These are phyloP conservation scores for Chloroclystis v-ata DNA, from an alignment of 2,888 invertebrate species.

Conservation along the genomic window DNA sequence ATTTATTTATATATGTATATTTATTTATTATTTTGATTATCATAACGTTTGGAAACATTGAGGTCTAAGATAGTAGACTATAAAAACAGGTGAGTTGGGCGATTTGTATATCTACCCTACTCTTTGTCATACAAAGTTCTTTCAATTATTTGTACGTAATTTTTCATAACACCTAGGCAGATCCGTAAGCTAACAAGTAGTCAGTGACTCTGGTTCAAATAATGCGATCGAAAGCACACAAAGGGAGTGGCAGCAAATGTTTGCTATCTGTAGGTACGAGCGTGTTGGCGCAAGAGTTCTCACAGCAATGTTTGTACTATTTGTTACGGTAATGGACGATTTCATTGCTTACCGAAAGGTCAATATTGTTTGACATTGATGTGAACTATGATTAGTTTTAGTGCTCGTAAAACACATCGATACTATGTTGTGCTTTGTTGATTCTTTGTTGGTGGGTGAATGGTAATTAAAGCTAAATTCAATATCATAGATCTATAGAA, in stretches of 20 bases:
- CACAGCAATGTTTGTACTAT: constrained; percentile 54
- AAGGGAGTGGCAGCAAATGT: constrained; percentile 61
- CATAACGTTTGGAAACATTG: too few species aligned
- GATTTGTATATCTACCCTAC: too few species aligned
- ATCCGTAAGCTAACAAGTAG: neutral
- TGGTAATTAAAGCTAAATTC: neutral
- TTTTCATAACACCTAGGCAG: too few species aligned
- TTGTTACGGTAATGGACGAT: constrained; percentile 64
- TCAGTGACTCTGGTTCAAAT: constrained; percentile 36
- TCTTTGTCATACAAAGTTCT: too few species aligned
- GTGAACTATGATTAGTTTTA: constrained; percentile 3
- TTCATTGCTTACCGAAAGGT: constrained; percentile 59
- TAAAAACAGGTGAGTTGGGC: too few species aligned
- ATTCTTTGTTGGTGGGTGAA: neutral
- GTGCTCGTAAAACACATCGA: neutral
- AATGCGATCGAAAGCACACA: constrained; percentile 49
- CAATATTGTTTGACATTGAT: constrained; percentile 42
- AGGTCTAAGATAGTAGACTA: too few species aligned
- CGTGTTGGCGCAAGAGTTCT: constrained; percentile 42
- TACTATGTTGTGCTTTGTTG: neutral
- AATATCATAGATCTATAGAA: too few species aligned
- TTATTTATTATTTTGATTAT: too few species aligned
- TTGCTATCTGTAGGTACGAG: constrained; percentile 39
- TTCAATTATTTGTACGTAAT: too few species aligned
- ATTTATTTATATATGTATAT: too few species aligned